Percentiles rank a stretch among this genome's conserved stretches.
Evolutionary conservation across 1,140 invertebrate genomes (phyloP).

Genomic region (Pectinophora gossypiella): DNA sequence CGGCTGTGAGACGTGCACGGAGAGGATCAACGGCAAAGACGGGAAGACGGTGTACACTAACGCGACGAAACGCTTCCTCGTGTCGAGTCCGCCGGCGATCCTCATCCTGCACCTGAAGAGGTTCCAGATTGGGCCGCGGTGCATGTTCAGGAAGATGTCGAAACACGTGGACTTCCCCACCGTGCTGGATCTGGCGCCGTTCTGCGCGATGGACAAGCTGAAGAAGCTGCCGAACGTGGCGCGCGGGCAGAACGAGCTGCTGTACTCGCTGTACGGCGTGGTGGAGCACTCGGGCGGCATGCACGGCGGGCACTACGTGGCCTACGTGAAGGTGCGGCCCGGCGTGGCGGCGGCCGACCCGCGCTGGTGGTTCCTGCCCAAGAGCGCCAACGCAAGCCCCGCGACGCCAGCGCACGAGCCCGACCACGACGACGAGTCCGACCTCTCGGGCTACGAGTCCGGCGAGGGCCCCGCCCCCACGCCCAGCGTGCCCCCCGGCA

Average conservation of each 20-base stretch:
- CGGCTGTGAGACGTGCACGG: constrained; percentile 92
- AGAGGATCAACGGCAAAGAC: constrained; percentile 78
- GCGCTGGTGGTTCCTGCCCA: constrained; percentile 82
- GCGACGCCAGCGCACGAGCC: constrained; percentile 52
- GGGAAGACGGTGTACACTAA: constrained; percentile 90
- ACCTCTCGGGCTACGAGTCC: constrained; percentile 66
- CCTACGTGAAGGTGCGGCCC: constrained; percentile 89
- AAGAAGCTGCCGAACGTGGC: constrained; percentile 80
- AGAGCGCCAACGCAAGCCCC: constrained; percentile 72
- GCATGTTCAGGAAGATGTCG: constrained; percentile 85
- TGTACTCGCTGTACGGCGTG: constrained; percentile 95
- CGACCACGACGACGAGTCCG: constrained; percentile 67
- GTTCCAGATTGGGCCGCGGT: constrained; percentile 80
- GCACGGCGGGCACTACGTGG: constrained; percentile 96
- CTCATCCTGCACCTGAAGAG: constrained; percentile 97
- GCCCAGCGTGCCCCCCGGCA: constrained; percentile 80
- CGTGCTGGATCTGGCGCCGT: constrained; percentile 91
- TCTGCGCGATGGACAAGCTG: constrained; percentile 86
- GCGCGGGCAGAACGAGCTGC: constrained; percentile 80
- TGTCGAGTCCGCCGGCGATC: constrained; percentile 93
- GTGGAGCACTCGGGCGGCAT: constrained; percentile 95
- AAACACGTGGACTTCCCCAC: constrained; percentile 93
- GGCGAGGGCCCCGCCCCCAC: constrained; percentile 48
- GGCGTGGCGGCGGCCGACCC: constrained; percentile 77
- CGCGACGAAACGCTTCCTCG: constrained; percentile 93